Conservation (phyloP, 2,888 invertebrate genomes). For the Pemphredon lugubris region DNA sequence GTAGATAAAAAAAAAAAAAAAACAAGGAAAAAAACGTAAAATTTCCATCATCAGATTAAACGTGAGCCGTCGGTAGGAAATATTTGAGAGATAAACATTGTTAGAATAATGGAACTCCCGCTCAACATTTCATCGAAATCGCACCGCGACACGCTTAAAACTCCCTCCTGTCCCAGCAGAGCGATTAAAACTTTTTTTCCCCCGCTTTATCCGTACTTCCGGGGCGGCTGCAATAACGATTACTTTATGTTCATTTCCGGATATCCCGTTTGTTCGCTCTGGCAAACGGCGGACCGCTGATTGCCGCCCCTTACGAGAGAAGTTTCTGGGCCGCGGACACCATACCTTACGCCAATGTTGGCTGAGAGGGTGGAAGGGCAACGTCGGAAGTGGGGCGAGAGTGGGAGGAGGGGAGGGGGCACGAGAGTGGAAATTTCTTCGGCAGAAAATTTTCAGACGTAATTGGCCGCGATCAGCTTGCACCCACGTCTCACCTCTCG, state of each 20-base stretch:
- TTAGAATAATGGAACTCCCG: no score
- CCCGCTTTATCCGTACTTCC: background rate
- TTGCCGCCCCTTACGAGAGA: background rate
- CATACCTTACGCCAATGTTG: background rate
- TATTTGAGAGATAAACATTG: no score
- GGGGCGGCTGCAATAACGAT: slow-evolving; percentile 38
- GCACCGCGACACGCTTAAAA: no score
- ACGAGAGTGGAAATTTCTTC: slow-evolving; percentile 1
- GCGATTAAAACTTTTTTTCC: slow-evolving; percentile 25
- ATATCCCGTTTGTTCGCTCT: slow-evolving; percentile 41
- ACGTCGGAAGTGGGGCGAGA: no score
- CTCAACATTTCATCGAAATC: background rate
- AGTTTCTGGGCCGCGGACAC: slow-evolving; percentile 10
- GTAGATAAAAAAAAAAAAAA: no score
- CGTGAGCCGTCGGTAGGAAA: no score
- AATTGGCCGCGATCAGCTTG: slow-evolving; percentile 48
- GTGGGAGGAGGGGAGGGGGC: background rate
- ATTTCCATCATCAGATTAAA: no score
- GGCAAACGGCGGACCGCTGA: background rate
- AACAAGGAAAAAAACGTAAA: no score
- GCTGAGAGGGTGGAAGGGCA: background rate
- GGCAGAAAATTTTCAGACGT: slow-evolving; percentile 15
- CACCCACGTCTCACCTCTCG: background rate
- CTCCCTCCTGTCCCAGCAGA: background rate
- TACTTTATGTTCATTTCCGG: slow-evolving; percentile 51